Conservation (phyloP, 1,140 invertebrate species). For the Apis laboriosa region DNA sequence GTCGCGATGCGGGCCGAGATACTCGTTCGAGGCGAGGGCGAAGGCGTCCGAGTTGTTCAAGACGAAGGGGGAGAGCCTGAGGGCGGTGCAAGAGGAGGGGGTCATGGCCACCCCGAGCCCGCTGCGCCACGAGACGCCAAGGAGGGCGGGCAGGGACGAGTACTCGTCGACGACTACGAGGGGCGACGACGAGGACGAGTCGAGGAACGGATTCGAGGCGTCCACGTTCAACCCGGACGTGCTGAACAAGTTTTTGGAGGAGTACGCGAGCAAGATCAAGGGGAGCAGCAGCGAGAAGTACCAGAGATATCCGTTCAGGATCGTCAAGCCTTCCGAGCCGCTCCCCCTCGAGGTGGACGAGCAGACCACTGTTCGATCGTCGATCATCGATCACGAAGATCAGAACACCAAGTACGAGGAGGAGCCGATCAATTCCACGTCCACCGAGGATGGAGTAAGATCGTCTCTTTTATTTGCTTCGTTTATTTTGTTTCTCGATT, state of each 20-base stretch:
- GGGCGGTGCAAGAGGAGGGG: conserved; percentile 41
- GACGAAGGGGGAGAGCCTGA: conserved; percentile 48
- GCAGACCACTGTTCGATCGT: conserved; percentile 73
- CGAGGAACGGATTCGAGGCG: conserved; percentile 71
- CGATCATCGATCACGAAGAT: conserved; percentile 61
- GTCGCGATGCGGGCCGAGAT: conserved; percentile 59
- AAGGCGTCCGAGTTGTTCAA: conserved; percentile 61
- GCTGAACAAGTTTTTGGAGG: conserved; percentile 82
- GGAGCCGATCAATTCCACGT: conserved; percentile 64
- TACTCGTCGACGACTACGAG: background rate
- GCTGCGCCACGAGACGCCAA: conserved; percentile 28
- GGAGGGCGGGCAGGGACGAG: conserved; percentile 51
- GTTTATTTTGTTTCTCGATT: background rate
- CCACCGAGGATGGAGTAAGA: conserved; percentile 46
- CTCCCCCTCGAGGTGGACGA: conserved; percentile 77
- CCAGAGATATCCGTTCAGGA: conserved; percentile 77
- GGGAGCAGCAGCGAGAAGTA: conserved; percentile 73
- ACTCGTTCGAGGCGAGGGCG: conserved; percentile 60
- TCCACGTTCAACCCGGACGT: conserved; percentile 80
- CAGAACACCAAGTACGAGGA: conserved; percentile 71
- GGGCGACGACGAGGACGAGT: conserved; percentile 46
- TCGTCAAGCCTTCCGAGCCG: conserved; percentile 78
- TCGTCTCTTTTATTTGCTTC: background rate
- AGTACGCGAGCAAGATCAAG: conserved; percentile 83
- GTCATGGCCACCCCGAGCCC: conserved; percentile 49